phyloP scores from a whole-genome alignment of 2,113 vertebrate genomes.

The Podilymbus podiceps region DNA sequence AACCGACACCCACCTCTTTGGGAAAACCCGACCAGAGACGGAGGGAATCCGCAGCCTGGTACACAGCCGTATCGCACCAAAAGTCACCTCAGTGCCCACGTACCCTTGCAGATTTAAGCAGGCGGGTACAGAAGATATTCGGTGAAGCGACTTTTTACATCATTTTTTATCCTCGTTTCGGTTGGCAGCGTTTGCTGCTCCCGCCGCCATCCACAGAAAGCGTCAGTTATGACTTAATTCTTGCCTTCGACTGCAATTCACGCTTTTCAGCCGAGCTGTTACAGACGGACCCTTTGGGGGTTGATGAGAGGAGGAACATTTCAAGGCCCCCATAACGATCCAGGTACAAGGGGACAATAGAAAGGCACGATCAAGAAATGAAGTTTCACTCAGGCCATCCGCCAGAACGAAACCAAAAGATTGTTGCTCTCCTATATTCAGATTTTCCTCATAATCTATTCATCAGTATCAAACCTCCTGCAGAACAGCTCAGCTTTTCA shows the following conservation, averaged over 20 bases:
- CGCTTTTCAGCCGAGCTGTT: not conserved
- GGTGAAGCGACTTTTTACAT: not conserved
- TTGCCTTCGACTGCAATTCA: not conserved
- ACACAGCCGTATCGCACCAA: not conserved
- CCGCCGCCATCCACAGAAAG: rapidly evolving
- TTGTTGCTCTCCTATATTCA: not conserved
- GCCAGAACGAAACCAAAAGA: rapidly evolving
- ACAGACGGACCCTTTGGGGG: rapidly evolving
- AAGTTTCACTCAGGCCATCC: not conserved
- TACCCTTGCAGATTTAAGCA: not conserved
- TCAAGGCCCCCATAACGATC: not conserved
- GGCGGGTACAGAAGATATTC: not conserved
- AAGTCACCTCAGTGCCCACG: not conserved
- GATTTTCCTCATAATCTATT: not conserved
- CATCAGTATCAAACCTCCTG: not conserved
- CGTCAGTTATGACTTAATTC: rapidly evolving
- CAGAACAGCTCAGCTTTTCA: not conserved
- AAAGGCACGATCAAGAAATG: not conserved
- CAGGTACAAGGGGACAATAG: not conserved
- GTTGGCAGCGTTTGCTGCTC: not conserved
- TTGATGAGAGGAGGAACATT: not conserved
- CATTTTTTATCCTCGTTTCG: not conserved
- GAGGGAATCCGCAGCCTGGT: not conserved
- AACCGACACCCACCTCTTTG: not conserved
- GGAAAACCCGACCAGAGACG: not conserved